Base-by-base conservation (phyloP, 1,140 invertebrate genomes). In the Solen grandis region DNA sequence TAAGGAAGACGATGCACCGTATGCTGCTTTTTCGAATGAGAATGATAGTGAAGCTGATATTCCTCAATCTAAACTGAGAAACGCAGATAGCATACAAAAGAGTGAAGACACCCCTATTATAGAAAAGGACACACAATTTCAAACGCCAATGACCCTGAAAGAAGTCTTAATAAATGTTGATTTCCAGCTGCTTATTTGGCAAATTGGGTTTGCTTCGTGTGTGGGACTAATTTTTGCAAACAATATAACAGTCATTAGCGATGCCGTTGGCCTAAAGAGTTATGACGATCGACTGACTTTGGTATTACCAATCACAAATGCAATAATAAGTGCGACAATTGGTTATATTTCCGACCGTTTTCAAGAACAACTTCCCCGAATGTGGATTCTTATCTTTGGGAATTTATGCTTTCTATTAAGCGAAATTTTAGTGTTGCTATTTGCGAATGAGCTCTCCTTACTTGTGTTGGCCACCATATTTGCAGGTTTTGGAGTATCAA, bases 271-370 rank as follows among this genome's bases (percentile, higher is more conserved):
- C 8, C 55, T 86, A 2, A 35, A 62, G 16, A 4, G 55, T 16
- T 70, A 81, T 52, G 54, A 83, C 29, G 55, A 65, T 27, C 27
- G 59, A 5, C 52, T 85, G 5, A 75, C 79, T 16, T 29, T 82
- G 0, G 41, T 85, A 5, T 75, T 81, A 25, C 76, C 76, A 4
- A 63, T 84, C 10, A 70, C 54, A 14, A 81, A 82, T 59, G 81
- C 82, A 0, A 29, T 79, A 2, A 27, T 81, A 2, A 84, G 82
- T 59, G 36, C 76, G 10, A 8, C 50, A 0, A 38, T 85, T 19
- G 82, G 84, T 1, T 16, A 76, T 13, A 14, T 85, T 16, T 84
- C 84, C 14, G 84, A 85, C 46, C 16, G 55, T 16, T 66, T 79
- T 4, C 82, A 79, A 31, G 63, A 84, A 25, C 79, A 59, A 55